These are phyloP conservation scores for Phaedon cochleariae DNA, from an alignment of 2,888 invertebrate genomes.

Conservation along the genomic window DNA sequence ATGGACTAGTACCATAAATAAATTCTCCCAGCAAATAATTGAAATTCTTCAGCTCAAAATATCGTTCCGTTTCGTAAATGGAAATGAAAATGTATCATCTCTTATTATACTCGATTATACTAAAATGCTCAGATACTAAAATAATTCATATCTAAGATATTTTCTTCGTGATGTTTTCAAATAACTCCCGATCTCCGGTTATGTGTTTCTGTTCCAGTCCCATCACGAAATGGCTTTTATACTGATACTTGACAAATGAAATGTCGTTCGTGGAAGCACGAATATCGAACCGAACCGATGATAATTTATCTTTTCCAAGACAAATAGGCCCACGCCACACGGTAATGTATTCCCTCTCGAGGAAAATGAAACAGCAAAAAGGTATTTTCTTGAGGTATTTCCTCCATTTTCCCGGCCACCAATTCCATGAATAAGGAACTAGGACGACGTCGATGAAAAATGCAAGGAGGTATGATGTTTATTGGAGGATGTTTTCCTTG, in stretches of 20 bases:
- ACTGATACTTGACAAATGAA: background rate
- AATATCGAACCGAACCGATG: background rate
- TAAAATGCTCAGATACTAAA: no score
- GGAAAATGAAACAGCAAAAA: background rate
- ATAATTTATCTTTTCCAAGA: background rate
- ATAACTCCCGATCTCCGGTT: background rate
- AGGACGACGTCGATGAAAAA: background rate
- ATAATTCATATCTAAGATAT: no score
- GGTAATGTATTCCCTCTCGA: slow-evolving; percentile 1
- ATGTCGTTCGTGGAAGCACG: background rate
- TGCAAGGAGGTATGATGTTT: background rate
- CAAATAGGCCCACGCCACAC: background rate
- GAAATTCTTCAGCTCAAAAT: no score
- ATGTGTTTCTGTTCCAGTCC: background rate
- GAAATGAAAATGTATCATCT: no score
- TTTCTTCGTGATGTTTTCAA: background rate
- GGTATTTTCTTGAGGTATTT: background rate
- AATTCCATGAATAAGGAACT: background rate
- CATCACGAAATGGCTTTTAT: background rate
- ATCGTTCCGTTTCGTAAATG: no score
- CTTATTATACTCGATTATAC: no score
- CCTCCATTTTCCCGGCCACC: background rate
- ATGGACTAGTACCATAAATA: no score
- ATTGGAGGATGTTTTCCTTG: background rate
- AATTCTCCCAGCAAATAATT: no score